Conservation (phyloP, 2,888 invertebrate genomes). For the Drosophila meridiana region DNA sequence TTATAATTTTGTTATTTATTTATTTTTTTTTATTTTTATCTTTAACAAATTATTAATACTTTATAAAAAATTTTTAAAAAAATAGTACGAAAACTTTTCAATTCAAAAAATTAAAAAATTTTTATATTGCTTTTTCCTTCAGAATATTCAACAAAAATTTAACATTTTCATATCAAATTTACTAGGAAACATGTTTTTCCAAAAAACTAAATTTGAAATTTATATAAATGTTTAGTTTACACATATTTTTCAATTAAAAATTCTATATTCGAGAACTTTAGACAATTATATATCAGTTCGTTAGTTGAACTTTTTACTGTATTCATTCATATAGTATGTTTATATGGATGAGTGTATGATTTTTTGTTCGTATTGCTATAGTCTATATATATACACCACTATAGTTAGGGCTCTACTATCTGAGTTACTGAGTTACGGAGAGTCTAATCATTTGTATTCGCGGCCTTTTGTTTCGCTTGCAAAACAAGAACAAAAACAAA, state of each 20-base stretch:
- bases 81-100: background rate
- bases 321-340: too few relatives aligned
- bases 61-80: too few relatives aligned
- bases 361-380: constrained; percentile 1
- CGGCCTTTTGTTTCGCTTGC: constrained; percentile 28
- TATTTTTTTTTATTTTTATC: too few relatives aligned
- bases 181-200: background rate
- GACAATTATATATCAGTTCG: background rate
- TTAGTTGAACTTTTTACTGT: background rate
- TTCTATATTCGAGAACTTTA: background rate
- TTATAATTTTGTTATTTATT: too few relatives aligned
- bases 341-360: background rate
- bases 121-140: background rate
- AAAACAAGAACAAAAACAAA: constrained; percentile 4
- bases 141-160: background rate
- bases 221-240: background rate
- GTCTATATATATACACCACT: background rate
- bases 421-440: constrained; percentile 18
- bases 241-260: background rate
- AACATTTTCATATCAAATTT: background rate
- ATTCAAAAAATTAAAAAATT: background rate
- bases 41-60: too few relatives aligned
- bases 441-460: constrained; percentile 38
- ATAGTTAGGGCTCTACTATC: constrained; percentile 3
- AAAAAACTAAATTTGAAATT: background rate